Evolutionary conservation across 2,797 vertebrate genomes (phyloP), one percentile per base, ranked within the genome.

Genomic region (Muscicapa comitata): DNA sequence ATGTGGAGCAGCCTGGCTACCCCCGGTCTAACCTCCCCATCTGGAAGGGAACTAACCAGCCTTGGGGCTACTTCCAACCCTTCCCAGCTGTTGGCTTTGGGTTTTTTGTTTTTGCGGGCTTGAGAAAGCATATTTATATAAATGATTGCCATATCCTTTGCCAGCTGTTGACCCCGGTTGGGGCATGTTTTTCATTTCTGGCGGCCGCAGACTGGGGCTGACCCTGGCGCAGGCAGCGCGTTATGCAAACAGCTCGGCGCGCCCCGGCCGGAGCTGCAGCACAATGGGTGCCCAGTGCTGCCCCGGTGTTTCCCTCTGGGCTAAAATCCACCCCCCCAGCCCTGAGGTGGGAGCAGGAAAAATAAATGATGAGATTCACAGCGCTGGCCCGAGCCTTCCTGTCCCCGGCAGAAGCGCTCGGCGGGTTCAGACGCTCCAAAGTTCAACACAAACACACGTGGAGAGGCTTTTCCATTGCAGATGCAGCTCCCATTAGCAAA

Each of bases 91-190:
- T 99, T 99, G 98, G 98, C 98, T 98, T 99, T 98, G 98, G 98
- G 98, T 97, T 98, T 98, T 98, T 98, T 98, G 98, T 99, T 99
- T 99, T 99, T 98, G 99, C 97, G 98, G 98, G 98, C 98, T 99
- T 98, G 98, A 98, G 98, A 99, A 99, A 99, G 99, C 98, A 98
- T 99, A 99, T 99, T 99, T 99, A 99, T 99, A 99, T 99, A 99
- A 99, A 99, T 99, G 99, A 99, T 99, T 99, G 99, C 99, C 99
- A 99, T 99, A 99, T 99, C 99, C 99, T 99, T 97, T 99, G 99
- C 99, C 99, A 99, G 99, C 99, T 99, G 99, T 98, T 99, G 99
- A 99, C 99, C 99, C 98, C 96, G 94, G 98, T 79, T 97, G 98
- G 98, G 98, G 98, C 98, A 98, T 99, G 99, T 98, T 99, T 99